phyloP scores from a whole-genome alignment of 2,888 invertebrate species.

The Agrotis puta region DNA sequence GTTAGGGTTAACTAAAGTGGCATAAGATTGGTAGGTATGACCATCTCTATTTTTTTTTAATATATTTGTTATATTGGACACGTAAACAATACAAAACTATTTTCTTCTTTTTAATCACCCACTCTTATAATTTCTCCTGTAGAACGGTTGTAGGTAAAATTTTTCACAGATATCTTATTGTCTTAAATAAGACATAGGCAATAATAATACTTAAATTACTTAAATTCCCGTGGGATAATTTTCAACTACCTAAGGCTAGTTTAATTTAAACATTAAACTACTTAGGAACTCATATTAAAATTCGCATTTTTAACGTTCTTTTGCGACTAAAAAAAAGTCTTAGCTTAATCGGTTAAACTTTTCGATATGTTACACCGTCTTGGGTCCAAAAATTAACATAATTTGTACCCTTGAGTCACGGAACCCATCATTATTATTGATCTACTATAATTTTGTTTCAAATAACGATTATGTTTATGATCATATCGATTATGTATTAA shows the following conservation, averaged over 20 bases:
- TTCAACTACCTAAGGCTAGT: background rate
- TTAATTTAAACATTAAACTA: background rate
- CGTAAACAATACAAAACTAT: too few species aligned
- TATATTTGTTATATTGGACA: too few species aligned
- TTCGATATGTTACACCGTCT: conserved; percentile 34
- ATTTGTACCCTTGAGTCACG: conserved; percentile 38
- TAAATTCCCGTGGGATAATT: too few species aligned
- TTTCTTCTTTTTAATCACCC: too few species aligned
- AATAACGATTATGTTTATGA: conserved; percentile 55
- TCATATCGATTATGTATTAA: conserved; percentile 39
- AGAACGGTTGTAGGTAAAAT: too few species aligned
- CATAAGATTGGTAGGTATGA: background rate
- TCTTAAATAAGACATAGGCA: too few species aligned
- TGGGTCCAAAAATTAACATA: conserved; percentile 51
- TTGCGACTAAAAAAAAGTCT: conserved; percentile 17
- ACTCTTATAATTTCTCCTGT: too few species aligned
- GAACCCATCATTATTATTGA: conserved; percentile 49
- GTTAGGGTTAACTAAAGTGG: background rate
- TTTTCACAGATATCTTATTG: too few species aligned
- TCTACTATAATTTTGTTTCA: conserved; percentile 51
- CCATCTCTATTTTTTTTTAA: background rate
- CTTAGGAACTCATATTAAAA: background rate
- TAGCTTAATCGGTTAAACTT: conserved; percentile 40
- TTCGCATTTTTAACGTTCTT: conserved; percentile 25
- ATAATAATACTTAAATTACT: too few species aligned